These are phyloP conservation scores for Megathymus violae DNA, from an alignment of 1,140 invertebrate genomes.

Conservation along the genomic window DNA sequence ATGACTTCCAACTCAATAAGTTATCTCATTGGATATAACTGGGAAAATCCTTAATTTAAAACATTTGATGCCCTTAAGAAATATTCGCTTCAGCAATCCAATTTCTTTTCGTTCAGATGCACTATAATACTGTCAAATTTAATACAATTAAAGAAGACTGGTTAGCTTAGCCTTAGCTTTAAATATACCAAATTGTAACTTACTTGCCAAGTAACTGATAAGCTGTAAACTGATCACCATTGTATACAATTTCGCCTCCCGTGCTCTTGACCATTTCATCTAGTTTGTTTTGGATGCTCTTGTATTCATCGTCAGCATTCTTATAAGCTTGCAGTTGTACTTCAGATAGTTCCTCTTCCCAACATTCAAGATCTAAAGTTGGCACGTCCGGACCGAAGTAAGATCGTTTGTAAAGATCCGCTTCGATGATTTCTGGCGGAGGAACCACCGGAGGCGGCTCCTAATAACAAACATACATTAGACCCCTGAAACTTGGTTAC, in stretches of 20 bases:
- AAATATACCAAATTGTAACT: constrained; percentile 39
- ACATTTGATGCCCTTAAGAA: too few relatives aligned
- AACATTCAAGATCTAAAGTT: constrained; percentile 87
- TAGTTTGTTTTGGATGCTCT: constrained; percentile 84
- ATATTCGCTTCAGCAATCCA: too few relatives aligned
- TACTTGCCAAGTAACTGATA: constrained; percentile 84
- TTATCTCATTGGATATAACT: too few relatives aligned
- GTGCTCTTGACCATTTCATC: constrained; percentile 84
- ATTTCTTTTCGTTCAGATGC: too few relatives aligned
- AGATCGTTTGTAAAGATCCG: constrained; percentile 73
- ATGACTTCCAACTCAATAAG: too few relatives aligned
- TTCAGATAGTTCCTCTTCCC: constrained; percentile 87
- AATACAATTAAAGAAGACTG: background rate
- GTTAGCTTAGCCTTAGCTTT: too few relatives aligned
- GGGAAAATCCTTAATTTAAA: too few relatives aligned
- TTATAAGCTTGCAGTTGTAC: constrained; percentile 84
- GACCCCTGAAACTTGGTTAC: background rate
- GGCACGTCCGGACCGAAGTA: constrained; percentile 82
- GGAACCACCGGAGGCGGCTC: constrained; percentile 55
- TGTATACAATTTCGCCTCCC: constrained; percentile 85
- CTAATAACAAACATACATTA: constrained; percentile 36
- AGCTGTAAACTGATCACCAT: constrained; percentile 85
- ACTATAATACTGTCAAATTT: too few relatives aligned
- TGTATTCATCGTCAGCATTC: constrained; percentile 85
- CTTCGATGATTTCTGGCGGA: constrained; percentile 76